Base-by-base conservation (phyloP, 2,888 invertebrate species). In the Macrophya alboannulata region DNA sequence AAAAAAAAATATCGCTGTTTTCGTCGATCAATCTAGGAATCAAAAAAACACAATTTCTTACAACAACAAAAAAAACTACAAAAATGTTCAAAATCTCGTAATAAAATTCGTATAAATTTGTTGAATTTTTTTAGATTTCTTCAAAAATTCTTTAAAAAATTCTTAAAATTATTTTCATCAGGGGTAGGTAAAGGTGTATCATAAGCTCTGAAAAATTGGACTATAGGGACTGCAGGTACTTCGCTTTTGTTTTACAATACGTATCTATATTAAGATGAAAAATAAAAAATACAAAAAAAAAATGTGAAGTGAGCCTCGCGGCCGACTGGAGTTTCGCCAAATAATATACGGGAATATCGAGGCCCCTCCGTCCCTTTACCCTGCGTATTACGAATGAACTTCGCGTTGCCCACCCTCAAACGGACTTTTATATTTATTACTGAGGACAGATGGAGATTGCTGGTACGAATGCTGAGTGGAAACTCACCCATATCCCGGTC, bases 341-440 rank as follows among this genome's bases (percentile, higher is more conserved):
- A 93, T 93, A 93, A 93, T 93, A 93, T 92, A 92, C 92, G 88
- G 90, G 91, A 91, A 89, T 31, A 31, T 31, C 31, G 31, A 1
- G 1, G 89, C 91, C 87, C 86, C 85, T 72, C 40, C 51, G 25
- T 84, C 71, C 65, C 76, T 84, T 76, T 82, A 85, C 76, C 76
- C 83, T 86, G 77, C 76, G 81, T 85, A 85, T 72, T 74, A 55
- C 81, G 84, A 65, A 85, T 68, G 62, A 82, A 72, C 62, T 25
- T 15, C 21, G 10, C 15, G 17, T 37, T 48, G 40, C 71, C 83
- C 74, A 81, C 74, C 79, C 86, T 85, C 86, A 85, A 86, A 88
- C 88, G 88, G 91, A 92, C 92, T 92, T 92, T 92, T 92, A 92
- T 92, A 92, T 92, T 92, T 92, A 92, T 91, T 92, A 92, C 91